Base-by-base conservation (phyloP, 2,888 invertebrate genomes). In the Lochmaea crataegi region DNA sequence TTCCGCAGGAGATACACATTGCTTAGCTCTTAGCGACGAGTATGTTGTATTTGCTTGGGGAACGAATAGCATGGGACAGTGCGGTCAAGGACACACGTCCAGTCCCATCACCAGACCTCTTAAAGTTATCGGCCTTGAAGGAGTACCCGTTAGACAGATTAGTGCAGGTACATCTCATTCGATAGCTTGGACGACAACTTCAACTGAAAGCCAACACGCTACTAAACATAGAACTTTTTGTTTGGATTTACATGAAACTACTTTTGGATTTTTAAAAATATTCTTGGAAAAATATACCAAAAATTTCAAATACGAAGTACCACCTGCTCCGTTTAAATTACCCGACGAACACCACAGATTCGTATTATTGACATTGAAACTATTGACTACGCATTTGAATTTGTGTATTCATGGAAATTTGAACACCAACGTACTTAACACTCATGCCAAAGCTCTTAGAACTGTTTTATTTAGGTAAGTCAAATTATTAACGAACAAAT, bases 81-180 rank as follows among this genome's bases (percentile, higher is more conserved):
- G 91, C 84, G 92, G 92, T 0, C 89, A 89, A 78, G 91, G 91
- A 3, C 90, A 91, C 82, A 88, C 88, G 1, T 89, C 89, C 51
- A 90, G 89, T 73, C 91, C 91, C 4, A 86, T 91, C 5, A 87
- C 89, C 1, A 84, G 89, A 65, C 91, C 91, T 1, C 84, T 87
- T 58, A 89, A 89, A 81, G 90, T 91, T 1, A 82, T 89, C 38
- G 90, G 90, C 1, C 80, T 91, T 22, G 89, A 89, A 32, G 89
- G 89, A 1, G 86, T 89, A 1, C 85, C 86, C 58, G 87, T 91
- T 56, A 86, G 90, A 77, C 91, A 91, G 83, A 90, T 92, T 66
- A 91, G 91, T 68, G 91, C 91, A 51, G 91, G 91, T 69, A 91
- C 91, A 1, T 90, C 90, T 0, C 91, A 92, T 83, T 90, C 90